phyloP scores from a whole-genome alignment of 2,113 vertebrate species.

The Microcebus griseorufus region DNA sequence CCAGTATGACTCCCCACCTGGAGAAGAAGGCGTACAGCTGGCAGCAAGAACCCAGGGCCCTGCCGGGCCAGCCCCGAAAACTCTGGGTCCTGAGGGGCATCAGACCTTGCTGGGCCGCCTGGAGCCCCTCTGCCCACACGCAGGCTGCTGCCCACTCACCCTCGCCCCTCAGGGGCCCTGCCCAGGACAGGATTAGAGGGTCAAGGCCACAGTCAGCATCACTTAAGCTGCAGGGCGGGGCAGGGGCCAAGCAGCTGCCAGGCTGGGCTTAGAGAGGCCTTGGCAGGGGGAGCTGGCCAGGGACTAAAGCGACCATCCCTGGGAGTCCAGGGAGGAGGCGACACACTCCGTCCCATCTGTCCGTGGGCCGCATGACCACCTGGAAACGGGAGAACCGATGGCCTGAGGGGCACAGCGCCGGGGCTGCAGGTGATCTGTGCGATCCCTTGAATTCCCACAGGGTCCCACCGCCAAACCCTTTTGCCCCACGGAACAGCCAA shows the following conservation, averaged over 20 bases:
- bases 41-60: fast-evolving
- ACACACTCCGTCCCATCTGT: fast-evolving
- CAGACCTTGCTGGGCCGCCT: neutral
- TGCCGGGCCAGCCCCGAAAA: neutral
- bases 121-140: neutral
- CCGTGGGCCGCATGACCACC: neutral
- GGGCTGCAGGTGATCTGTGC: neutral
- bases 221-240: neutral
- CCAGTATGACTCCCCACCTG: constrained; percentile 96
- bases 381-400: neutral
- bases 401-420: neutral
- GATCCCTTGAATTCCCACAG: neutral
- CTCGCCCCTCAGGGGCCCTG: fast-evolving
- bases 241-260: neutral
- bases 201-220: neutral
- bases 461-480: fast-evolving
- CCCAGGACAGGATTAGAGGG: neutral
- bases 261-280: neutral
- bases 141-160: too few relatives aligned
- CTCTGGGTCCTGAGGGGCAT: neutral
- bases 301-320: neutral
- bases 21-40: neutral
- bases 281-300: too few relatives aligned
- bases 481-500: fast-evolving
- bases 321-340: neutral